Evolutionary conservation across 2,113 vertebrate genomes (phyloP), one percentile per base, ranked within the genome.

Genomic region (Callithrix jacchus): DNA sequence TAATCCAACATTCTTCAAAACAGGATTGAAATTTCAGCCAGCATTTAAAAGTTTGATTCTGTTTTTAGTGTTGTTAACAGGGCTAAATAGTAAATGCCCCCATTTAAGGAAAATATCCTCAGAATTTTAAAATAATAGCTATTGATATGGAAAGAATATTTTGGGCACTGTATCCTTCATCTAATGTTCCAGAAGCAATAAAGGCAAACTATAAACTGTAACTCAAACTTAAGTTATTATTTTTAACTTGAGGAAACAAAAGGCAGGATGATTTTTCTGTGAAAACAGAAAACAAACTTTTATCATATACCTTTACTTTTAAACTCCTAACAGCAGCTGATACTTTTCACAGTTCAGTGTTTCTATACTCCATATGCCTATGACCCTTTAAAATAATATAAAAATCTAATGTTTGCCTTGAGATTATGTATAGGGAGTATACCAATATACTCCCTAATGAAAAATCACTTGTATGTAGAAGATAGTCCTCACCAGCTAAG

Each of bases 231-330:
- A 58, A 18, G 42, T 74, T 30, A 66, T 71, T 61, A 52, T 64
- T 77, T 94, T 85, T 91, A 82, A 94, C 74, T 95, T 87, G 23
- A 80, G 42, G 92, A 92, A 92, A 83, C 58, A 95, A 76, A 64
- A 49, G 23, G 20, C 58, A 76, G 40, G 13, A 21, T 49, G 12
- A 64, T 54, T 79, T 58, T 73, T 86, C 81, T 45, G 74, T 79
- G 20, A 42, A 42, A 42, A 42, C 42, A 7, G 23, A n/a, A 91
- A 79, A 56, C 42, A 90, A 82, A 86, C 49, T 91, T 80, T 84
- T 61, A 37, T 90, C 58, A 7, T 70, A 35, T 45, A 40, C 32
- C 20, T 96, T 97, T 77, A 56, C 66, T 64, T 68, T 89, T 84
- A 1, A 87, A 76, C 30, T 35, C 77, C 9, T 49, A 61, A 37